phyloP scores from a whole-genome alignment of 2,888 invertebrate species.

The Netelia melanura region DNA sequence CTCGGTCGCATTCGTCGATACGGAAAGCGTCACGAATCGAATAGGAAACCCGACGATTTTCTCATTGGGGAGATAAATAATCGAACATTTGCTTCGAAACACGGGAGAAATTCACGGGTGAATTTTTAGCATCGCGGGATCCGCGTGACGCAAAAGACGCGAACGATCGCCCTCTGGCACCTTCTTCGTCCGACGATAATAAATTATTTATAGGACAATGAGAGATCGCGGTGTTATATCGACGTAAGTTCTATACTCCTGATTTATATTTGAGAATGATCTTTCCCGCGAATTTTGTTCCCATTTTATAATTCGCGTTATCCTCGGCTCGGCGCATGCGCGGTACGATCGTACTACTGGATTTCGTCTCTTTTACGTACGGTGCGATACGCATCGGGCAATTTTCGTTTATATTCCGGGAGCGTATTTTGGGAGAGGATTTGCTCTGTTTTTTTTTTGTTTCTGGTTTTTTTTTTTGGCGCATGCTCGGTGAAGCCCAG shows the following conservation, averaged over 20 bases:
- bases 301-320: no score
- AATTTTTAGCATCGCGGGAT: constrained; percentile 48
- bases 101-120: constrained; percentile 23
- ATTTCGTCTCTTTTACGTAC: no score
- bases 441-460: background rate
- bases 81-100: constrained; percentile 4
- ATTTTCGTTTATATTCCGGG: background rate
- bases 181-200: constrained; percentile 73
- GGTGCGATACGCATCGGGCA: no score
- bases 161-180: constrained; percentile 73
- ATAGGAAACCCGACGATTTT: background rate
- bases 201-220: constrained; percentile 79
- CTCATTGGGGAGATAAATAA: constrained; percentile 30
- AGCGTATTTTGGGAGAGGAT: constrained; percentile 15
- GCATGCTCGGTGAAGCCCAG: constrained; percentile 48
- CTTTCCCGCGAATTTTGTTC: background rate
- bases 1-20: background rate
- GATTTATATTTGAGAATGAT: constrained; percentile 58
- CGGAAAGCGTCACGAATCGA: constrained; percentile 1
- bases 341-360: no score
- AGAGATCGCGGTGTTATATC: constrained; percentile 40
- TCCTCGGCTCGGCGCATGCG: no score
- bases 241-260: constrained; percentile 35
- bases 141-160: constrained; percentile 73
- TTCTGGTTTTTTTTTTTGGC: background rate